Conservation (phyloP, 2,113 vertebrate genomes). For the human (Homo sapiens) region GRCh38 chr13:76608001-76608500, state of each 20-base stretch:
- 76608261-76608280: slow-evolving; percentile 15
- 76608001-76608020: slow-evolving; percentile 6
- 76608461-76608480: neutral
- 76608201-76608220: slow-evolving; percentile 51
- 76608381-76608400: neutral
- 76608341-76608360: neutral
- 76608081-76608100: slow-evolving; percentile 23
- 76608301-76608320: neutral
- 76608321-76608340: neutral
- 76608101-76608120: neutral
- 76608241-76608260: neutral
- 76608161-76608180: slow-evolving; percentile 39
- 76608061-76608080: slow-evolving; percentile 41
- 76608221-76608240: neutral
- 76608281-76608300: neutral
- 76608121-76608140: neutral
- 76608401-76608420: neutral
- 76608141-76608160: slow-evolving; percentile 11
- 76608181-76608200: slow-evolving; percentile 49
- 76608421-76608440: slow-evolving; percentile 21
- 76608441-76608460: neutral
- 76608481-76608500: neutral
- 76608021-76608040: neutral
- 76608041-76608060: slow-evolving; percentile 53
- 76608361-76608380: slow-evolving; percentile 27